A percentile compares a stretch with the other conserved stretches of the same genome.
Evolutionary conservation across 2,888 invertebrate species (phyloP).

Genomic region (Cerastoderma edule): DNA sequence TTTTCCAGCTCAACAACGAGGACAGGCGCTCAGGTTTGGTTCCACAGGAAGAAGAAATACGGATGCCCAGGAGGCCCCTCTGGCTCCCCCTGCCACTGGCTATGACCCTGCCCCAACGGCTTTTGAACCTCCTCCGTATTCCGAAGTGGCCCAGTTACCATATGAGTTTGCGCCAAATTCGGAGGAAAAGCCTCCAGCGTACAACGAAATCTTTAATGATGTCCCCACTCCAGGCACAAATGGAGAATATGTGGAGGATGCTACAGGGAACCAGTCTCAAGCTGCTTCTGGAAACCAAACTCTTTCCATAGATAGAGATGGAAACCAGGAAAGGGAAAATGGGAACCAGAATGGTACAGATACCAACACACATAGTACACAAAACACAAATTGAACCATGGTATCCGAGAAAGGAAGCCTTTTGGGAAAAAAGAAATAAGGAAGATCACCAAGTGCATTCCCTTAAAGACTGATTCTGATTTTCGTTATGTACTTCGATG

Average conservation of each 20-base stretch:
- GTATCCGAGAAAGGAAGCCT: too few relatives aligned
- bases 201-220: conserved; percentile 9
- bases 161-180: not conserved
- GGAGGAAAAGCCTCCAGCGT: conserved; percentile 23
- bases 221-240: not conserved
- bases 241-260: not conserved
- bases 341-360: not conserved
- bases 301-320: not conserved
- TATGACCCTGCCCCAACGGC: conserved; percentile 6
- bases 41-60: not conserved
- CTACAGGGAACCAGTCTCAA: conserved; percentile 7
- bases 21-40: conserved; percentile 8
- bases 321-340: not conserved
- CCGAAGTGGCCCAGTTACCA: conserved; percentile 7
- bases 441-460: too few relatives aligned
- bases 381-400: conserved; percentile 6
- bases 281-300: conserved; percentile 3
- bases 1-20: conserved; percentile 15
- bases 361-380: not conserved
- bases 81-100: not conserved
- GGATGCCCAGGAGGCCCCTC: not conserved
- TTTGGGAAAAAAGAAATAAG: too few relatives aligned
- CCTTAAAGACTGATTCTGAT: too few relatives aligned
- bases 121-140: conserved; percentile 22
- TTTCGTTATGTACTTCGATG: too few relatives aligned